These are phyloP conservation scores for Drosophila ustulata DNA, from an alignment of 2,888 invertebrate species.

Conservation along the genomic window DNA sequence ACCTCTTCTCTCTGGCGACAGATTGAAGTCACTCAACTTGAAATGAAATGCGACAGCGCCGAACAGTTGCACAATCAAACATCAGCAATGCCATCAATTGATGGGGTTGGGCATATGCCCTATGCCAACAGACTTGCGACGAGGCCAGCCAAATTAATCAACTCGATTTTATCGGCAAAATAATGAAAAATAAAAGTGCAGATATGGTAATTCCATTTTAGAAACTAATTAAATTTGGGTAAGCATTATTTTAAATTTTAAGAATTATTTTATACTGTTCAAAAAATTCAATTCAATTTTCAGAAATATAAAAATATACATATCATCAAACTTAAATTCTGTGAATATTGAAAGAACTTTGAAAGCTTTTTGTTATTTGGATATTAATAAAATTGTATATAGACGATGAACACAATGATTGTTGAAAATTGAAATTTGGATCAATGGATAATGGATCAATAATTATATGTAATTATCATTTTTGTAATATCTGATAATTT, in stretches of 20 bases:
- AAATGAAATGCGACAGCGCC: constrained; percentile 83
- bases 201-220: too few species aligned
- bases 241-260: not conserved
- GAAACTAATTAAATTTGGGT: not conserved
- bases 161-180: not conserved
- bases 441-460: too few species aligned
- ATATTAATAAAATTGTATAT: too few species aligned
- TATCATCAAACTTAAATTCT: too few species aligned
- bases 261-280: not conserved
- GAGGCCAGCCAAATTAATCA: not conserved
- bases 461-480: too few species aligned
- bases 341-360: too few species aligned
- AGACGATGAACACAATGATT: too few species aligned
- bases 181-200: not conserved
- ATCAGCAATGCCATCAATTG: constrained; percentile 28
- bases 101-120: constrained; percentile 22
- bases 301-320: too few species aligned
- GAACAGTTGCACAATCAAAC: constrained; percentile 78
- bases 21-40: constrained; percentile 85
- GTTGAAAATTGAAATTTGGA: too few species aligned
- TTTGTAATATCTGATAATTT: too few species aligned
- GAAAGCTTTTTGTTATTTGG: too few species aligned
- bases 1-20: constrained; percentile 71
- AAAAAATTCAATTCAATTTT: too few species aligned
- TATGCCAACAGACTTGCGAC: not conserved